Evolutionary conservation across 2,113 vertebrate species (phyloP).

Genomic region (Synchiropus splendidus): DNA sequence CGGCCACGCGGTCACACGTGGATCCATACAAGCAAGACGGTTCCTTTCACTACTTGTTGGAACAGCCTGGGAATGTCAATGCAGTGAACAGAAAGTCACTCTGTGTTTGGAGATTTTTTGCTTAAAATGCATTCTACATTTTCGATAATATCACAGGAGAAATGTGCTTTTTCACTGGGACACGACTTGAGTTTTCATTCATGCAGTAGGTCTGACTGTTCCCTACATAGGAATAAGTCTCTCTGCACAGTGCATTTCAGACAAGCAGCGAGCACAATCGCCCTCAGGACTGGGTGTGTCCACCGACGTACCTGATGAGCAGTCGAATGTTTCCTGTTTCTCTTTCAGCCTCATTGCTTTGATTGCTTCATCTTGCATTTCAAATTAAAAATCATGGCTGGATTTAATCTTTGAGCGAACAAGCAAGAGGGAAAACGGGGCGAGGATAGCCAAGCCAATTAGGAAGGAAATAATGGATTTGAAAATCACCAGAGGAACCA

Average conservation of each 20-base stretch:
- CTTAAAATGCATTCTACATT: no score
- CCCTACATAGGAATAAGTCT: no score
- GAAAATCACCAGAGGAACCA: conserved; percentile 56
- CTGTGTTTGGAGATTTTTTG: no score
- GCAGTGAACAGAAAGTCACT: no score
- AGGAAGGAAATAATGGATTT: conserved; percentile 61
- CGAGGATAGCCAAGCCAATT: conserved; percentile 52
- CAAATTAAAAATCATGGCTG: conserved; percentile 39
- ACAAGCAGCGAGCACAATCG: no score
- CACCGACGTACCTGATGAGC: neutral
- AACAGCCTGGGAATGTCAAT: no score
- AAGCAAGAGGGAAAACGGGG: conserved; percentile 26
- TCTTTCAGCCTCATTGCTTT: conserved; percentile 9
- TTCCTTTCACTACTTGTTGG: conserved; percentile 1
- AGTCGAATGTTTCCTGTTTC: conserved; percentile 1
- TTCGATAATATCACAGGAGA: no score
- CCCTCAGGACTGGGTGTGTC: no score
- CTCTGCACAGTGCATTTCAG: no score
- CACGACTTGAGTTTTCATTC: no score
- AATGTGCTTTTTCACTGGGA: no score
- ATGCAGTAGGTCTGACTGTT: no score
- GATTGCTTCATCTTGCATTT: conserved; percentile 30
- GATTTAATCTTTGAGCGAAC: conserved; percentile 52
- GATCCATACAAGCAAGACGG: conserved; percentile 4
- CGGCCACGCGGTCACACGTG: conserved; percentile 2